These are phyloP conservation scores for Archips crataeganus DNA, from an alignment of 2,888 invertebrate species.

Conservation along the genomic window DNA sequence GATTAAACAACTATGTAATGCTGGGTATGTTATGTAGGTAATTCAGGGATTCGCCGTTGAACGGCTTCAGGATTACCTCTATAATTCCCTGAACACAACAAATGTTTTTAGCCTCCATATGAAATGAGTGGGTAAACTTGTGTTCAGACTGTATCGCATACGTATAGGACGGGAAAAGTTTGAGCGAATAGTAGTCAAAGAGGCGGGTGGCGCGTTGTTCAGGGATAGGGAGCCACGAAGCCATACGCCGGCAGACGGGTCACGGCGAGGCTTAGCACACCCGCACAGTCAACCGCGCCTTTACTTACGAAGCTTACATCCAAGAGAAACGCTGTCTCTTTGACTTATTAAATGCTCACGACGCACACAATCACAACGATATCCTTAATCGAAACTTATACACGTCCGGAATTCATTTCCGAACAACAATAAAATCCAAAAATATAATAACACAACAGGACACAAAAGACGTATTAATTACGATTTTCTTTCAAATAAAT, in stretches of 20 bases:
- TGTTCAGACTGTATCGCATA: constrained; percentile 52
- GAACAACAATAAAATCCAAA: constrained; percentile 60
- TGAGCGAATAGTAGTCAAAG: constrained; percentile 52
- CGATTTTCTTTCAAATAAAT: constrained; percentile 61
- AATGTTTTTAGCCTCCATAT: constrained; percentile 75
- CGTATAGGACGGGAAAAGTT: constrained; percentile 53
- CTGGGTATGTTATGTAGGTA: constrained; percentile 81
- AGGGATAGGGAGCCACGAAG: constrained; percentile 67
- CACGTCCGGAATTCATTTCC: constrained; percentile 42
- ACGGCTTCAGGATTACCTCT: constrained; percentile 84
- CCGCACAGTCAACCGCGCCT: constrained; percentile 62
- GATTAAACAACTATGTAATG: constrained; percentile 77
- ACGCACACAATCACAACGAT: constrained; percentile 41
- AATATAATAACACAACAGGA: constrained; percentile 60
- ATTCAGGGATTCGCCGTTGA: constrained; percentile 81
- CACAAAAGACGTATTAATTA: constrained; percentile 69
- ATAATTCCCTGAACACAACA: constrained; percentile 80
- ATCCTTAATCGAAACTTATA: constrained; percentile 42
- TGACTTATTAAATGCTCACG: constrained; percentile 64
- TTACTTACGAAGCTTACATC: constrained; percentile 62
- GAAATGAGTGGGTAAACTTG: constrained; percentile 49
- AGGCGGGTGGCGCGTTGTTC: constrained; percentile 57
- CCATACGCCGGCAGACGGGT: constrained; percentile 69
- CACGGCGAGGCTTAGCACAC: constrained; percentile 65
- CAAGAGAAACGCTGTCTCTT: constrained; percentile 55